Conservation (phyloP, 2,113 vertebrate genomes). For the Strix aluco region DNA sequence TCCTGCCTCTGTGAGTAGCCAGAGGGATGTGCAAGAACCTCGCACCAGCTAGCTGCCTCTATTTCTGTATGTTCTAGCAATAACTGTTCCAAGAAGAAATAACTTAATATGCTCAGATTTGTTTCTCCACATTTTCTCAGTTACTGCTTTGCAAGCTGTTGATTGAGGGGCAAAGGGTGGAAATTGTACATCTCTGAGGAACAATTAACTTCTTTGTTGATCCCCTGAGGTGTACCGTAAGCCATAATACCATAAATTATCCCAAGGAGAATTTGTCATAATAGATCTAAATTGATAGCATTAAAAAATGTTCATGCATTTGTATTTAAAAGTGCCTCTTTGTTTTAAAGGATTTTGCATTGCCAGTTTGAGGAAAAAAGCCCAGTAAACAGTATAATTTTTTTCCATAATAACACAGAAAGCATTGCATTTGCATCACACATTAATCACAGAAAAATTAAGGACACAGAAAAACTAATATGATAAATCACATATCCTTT, state of each 20-base stretch:
- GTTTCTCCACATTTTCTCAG: not conserved
- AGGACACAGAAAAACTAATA: slow-evolving; percentile 18
- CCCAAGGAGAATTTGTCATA: slow-evolving; percentile 4
- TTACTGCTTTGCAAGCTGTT: slow-evolving; percentile 25
- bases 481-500: slow-evolving; percentile 24
- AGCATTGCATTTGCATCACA: not conserved
- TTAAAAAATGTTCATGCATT: not conserved
- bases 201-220: slow-evolving; percentile 35
- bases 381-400: not conserved
- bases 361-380: not conserved
- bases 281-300: not conserved
- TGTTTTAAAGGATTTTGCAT: not conserved
- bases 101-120: not conserved
- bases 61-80: not conserved
- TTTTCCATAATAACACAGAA: not conserved
- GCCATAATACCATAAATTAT: slow-evolving; percentile 30
- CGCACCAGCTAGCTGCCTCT: not conserved
- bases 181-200: slow-evolving; percentile 37
- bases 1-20: not conserved
- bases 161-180: not conserved
- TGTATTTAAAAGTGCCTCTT: not conserved
- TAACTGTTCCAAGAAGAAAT: not conserved
- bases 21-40: not conserved
- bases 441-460: slow-evolving; percentile 50
- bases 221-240: not conserved